Evolutionary conservation across 2,797 vertebrate species (phyloP), one percentile per base, ranked within the genome.

Genomic region (Coregonus sp.): DNA sequence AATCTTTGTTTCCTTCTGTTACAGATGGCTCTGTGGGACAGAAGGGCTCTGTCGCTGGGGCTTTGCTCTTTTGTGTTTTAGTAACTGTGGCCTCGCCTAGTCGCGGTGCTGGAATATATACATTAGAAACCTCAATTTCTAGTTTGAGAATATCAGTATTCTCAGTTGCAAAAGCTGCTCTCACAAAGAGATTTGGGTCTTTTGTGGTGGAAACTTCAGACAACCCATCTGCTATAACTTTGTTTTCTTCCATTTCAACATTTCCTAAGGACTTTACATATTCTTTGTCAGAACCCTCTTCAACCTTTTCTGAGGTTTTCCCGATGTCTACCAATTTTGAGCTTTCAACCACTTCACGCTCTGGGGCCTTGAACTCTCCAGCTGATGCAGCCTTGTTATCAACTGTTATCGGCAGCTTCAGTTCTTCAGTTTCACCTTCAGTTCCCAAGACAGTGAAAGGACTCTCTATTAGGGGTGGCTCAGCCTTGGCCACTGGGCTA

Each of bases 81-180:
- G 91, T 78, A 61, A 76, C 85, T 78, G 93, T 81, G 14, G 89
- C 89, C 80, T 92, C 89, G 11, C 92, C 91, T 0, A 93, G 91
- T 1, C 73, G 92, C 50, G 92, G 92, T 0, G 92, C 92, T 82
- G 91, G 92, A 80, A 92, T 92, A 81, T 92, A 93, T 74, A 92
- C 87, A 33, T 93, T 92, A 56, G 87, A 86, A 72, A 93, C 86
- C 81, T 92, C 92, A 12, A 52, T 93, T 84, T 92, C 92, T 11
- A 92, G 84, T 83, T 75, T 92, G 2, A 93, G 84, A 33, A 93
- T 81, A n/a, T 92, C 89, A 0, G 85, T 92, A 52, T 84, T 92
- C 80, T 91, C 91, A 29, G 85, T 87, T 12, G 59, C 59, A 63
- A 63, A 63, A 31, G 76, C 81, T 5, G 83, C 78, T 80, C 85